Evolutionary conservation across 2,888 invertebrate genomes (phyloP), one percentile per base, ranked within the genome.

Genomic region (Eudemis profundana): DNA sequence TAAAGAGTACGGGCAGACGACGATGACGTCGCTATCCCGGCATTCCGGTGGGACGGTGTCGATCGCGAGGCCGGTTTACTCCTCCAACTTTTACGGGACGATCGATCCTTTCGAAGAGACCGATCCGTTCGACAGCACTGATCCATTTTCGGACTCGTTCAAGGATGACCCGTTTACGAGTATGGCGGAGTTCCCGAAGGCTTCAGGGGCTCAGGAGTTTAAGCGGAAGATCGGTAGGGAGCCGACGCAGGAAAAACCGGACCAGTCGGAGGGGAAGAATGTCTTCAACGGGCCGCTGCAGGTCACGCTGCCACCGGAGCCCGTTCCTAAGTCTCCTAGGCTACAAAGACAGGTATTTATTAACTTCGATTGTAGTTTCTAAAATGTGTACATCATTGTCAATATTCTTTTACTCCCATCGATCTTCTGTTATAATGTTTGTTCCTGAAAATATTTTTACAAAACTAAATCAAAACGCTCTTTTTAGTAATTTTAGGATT

Each of bases 81-180:
- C 80, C 76, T 72, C 81, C 50, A 80, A 78, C 70, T 87, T 93
- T 74, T 94, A 93, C 81, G 75, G 89, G 66, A 82, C 90, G 23
- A 33, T 59, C 19, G 95, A 95, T 83, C 95, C 95, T 56, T 95
- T 95, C 84, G 94, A 93, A 68, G 95, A 95, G 76, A 93, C 90
- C 54, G 96, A 96, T 86, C 96, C 96, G 44, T 96, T 96, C 82
- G 96, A 95, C 76, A 94, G 94, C 76, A 92, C 93, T 50, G 95
- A 95, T 81, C 95, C 95, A 4, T 95, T 95, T 78, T 93, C 93
- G 67, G 94, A 94, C 73, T 94, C 89, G 71, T 93, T 80, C 85
- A 92, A 86, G 68, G 93, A 93, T 69, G 95, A 95, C 78, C 94
- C 95, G 14, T 95, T 95, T 78, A 87, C 86, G 71, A 85, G 79